phyloP scores from a whole-genome alignment of 2,888 invertebrate genomes.

The Eretmocerus hayati region DNA sequence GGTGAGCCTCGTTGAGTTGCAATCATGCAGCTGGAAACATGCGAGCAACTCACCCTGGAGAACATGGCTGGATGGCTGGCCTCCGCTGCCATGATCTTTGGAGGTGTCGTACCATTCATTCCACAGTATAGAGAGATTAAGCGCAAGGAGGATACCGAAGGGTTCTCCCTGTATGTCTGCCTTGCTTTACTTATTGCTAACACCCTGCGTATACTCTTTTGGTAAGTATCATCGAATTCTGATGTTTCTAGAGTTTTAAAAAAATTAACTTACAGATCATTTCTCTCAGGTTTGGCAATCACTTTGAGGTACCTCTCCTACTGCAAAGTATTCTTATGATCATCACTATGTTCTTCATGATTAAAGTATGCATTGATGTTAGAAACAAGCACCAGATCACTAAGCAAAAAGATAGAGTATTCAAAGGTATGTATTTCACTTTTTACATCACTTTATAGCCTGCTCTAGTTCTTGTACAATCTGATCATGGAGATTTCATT shows the following conservation, averaged over 20 bases:
- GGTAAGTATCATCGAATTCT: constrained; percentile 59
- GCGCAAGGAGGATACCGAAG: constrained; percentile 85
- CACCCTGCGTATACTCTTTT: constrained; percentile 93
- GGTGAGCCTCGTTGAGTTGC: not conserved
- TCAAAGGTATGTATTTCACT: constrained; percentile 62
- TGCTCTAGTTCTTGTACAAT: too few relatives aligned
- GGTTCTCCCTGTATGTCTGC: constrained; percentile 96
- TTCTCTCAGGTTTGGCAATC: constrained; percentile 87
- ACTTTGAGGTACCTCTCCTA: constrained; percentile 89
- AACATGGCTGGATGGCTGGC: constrained; percentile 73
- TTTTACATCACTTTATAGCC: too few relatives aligned
- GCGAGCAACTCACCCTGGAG: constrained; percentile 58
- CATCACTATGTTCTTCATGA: constrained; percentile 90
- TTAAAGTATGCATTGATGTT: constrained; percentile 84
- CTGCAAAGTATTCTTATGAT: constrained; percentile 98
- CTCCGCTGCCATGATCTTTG: constrained; percentile 86
- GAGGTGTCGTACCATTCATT: constrained; percentile 91
- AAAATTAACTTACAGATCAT: too few relatives aligned
- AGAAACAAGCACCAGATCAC: constrained; percentile 74
- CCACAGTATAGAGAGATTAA: constrained; percentile 94
- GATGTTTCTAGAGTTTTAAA: too few relatives aligned
- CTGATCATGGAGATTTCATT: too few relatives aligned
- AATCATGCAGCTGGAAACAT: too few relatives aligned
- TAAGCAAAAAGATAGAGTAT: constrained; percentile 68
- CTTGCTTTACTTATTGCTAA: constrained; percentile 91